These are phyloP conservation scores for Isurus oxyrinchus DNA, from an alignment of 2,113 vertebrate species.

Conservation along the genomic window DNA sequence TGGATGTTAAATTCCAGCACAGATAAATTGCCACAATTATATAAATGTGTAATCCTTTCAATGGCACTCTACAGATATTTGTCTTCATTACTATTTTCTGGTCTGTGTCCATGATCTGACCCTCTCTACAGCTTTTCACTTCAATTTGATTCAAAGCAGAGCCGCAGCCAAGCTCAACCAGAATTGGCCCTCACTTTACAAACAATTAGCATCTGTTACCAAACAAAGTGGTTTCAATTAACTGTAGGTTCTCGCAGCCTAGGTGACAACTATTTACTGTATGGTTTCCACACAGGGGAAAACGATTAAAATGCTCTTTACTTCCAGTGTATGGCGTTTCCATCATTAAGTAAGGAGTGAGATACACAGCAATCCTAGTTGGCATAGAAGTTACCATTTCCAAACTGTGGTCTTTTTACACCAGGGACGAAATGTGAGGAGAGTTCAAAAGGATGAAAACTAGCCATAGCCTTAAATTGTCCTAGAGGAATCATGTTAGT, in stretches of 20 bases:
- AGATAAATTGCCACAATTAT: not conserved
- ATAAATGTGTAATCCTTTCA: not conserved
- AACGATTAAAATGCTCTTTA: not conserved
- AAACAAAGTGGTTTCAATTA: not conserved
- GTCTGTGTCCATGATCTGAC: not conserved
- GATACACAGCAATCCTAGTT: not conserved
- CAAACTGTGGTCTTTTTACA: not conserved
- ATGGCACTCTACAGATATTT: not conserved
- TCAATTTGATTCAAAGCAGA: slow-evolving; percentile 21
- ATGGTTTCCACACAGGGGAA: not conserved
- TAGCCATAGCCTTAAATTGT: no score
- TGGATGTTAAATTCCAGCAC: not conserved
- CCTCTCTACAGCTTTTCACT: not conserved
- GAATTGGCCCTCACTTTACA: not conserved
- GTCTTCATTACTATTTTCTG: slow-evolving; percentile 20
- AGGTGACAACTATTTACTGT: not conserved
- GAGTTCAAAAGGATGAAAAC: not conserved
- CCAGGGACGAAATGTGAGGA: not conserved
- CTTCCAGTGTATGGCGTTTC: not conserved
- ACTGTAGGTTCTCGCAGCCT: not conserved
- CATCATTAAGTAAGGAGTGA: not conserved
- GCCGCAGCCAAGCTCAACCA: not conserved
- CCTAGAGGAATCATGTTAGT: not conserved
- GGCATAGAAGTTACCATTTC: not conserved
- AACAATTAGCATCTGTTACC: not conserved